These are phyloP conservation scores for Stomorhina lunata DNA, from an alignment of 2,888 invertebrate species.

Conservation along the genomic window DNA sequence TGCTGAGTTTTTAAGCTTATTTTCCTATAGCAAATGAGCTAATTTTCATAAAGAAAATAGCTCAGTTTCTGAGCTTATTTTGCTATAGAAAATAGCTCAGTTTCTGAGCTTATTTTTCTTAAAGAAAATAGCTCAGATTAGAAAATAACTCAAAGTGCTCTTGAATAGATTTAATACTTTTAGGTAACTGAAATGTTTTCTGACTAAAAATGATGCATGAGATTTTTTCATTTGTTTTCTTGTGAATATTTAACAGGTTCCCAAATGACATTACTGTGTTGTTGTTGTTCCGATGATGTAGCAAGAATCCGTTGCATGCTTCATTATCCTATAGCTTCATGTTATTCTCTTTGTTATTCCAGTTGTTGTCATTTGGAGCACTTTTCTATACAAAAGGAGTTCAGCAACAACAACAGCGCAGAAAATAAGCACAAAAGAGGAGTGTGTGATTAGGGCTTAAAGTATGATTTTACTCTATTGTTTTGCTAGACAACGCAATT, in stretches of 20 bases:
- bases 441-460: conserved; percentile 63
- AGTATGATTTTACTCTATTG: conserved; percentile 57
- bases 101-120: too few relatives aligned
- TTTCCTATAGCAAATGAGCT: too few relatives aligned
- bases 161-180: too few relatives aligned
- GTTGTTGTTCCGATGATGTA: conserved; percentile 26
- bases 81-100: too few relatives aligned
- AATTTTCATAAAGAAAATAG: too few relatives aligned
- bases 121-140: too few relatives aligned
- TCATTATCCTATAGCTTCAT: conserved; percentile 8
- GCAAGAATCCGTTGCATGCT: conserved; percentile 19
- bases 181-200: too few relatives aligned
- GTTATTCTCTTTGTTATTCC: conserved; percentile 24
- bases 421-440: conserved; percentile 8
- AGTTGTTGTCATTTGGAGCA: conserved; percentile 22
- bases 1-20: too few relatives aligned
- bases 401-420: neutral
- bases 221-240: conserved; percentile 8
- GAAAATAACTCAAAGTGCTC: too few relatives aligned
- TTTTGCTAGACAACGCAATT: conserved; percentile 44
- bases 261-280: neutral
- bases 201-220: conserved; percentile 32
- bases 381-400: conserved; percentile 18
- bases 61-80: too few relatives aligned
- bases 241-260: conserved; percentile 42